Conservation (phyloP, 1,140 invertebrate species). For the Antheraea pernyi region DNA sequence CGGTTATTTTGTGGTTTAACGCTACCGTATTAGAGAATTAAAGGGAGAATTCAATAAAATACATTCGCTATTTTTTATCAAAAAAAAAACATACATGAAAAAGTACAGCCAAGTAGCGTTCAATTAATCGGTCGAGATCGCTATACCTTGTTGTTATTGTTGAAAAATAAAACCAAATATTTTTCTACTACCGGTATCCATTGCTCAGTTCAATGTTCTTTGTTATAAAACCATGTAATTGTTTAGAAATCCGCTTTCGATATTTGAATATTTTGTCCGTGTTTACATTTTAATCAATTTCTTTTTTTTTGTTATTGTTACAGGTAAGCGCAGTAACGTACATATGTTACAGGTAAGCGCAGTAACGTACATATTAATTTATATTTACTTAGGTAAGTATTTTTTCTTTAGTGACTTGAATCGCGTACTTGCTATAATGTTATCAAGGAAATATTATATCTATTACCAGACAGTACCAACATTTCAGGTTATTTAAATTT, state of each 20-base stretch:
- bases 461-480: no score
- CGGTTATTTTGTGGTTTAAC: not conserved
- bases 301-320: conserved; percentile 34
- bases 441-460: no score
- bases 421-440: no score
- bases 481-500: no score
- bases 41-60: not conserved
- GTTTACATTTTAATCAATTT: conserved; percentile 34
- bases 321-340: conserved; percentile 42
- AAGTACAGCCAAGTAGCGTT: conserved; percentile 38
- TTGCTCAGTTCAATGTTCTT: conserved; percentile 46
- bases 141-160: conserved; percentile 29
- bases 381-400: not conserved
- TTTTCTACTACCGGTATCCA: conserved; percentile 35
- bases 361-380: not conserved
- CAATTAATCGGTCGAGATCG: conserved; percentile 43
- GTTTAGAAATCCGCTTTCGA: conserved; percentile 47
- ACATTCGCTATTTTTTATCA: conserved; percentile 1
- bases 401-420: no score
- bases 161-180: conserved; percentile 47
- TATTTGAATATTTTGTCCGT: conserved; percentile 46
- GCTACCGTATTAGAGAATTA: not conserved
- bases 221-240: conserved; percentile 50
- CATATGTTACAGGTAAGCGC: no score
- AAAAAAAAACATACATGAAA: conserved; percentile 27